These are phyloP conservation scores for Brienomyrus brachyistius DNA, from an alignment of 2,113 vertebrate species.

Conservation along the genomic window DNA sequence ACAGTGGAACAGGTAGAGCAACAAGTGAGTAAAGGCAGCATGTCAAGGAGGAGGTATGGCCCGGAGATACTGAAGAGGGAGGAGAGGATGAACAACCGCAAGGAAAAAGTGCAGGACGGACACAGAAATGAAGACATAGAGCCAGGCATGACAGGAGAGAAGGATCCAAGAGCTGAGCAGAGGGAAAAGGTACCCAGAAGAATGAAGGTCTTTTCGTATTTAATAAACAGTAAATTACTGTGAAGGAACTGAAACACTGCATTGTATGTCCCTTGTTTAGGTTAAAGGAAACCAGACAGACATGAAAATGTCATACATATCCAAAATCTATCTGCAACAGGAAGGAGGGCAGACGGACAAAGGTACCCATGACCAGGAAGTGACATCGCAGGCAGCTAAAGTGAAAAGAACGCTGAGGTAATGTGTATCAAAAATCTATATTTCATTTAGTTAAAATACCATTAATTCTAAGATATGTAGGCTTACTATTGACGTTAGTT, in stretches of 20 bases:
- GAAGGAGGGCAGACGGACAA: slow-evolving; percentile 38
- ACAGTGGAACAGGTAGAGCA: background rate
- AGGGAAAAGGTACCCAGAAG: slow-evolving; percentile 32
- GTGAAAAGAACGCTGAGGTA: slow-evolving; percentile 46
- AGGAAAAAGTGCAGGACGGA: background rate
- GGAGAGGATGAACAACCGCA: background rate
- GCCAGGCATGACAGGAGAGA: background rate
- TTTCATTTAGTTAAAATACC: background rate
- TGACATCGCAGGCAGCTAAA: slow-evolving; percentile 32
- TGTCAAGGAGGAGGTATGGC: background rate
- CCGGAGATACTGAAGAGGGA: slow-evolving; percentile 31
- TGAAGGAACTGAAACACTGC: background rate
- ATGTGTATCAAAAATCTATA: background rate
- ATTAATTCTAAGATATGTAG: background rate
- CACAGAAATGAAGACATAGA: background rate
- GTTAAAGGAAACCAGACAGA: slow-evolving; percentile 45
- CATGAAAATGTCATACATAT: slow-evolving; percentile 51
- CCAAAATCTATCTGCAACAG: slow-evolving; percentile 54
- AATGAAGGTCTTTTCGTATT: background rate
- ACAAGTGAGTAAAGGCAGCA: slow-evolving; percentile 19
- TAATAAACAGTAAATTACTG: background rate
- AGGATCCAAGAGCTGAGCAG: slow-evolving; percentile 22
- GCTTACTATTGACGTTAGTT: background rate
- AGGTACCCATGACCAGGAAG: slow-evolving; percentile 40
- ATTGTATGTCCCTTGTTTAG: slow-evolving; percentile 27